Base-by-base conservation (phyloP, 2,797 vertebrate genomes). In the Enteromius thamalakanensis region DNA sequence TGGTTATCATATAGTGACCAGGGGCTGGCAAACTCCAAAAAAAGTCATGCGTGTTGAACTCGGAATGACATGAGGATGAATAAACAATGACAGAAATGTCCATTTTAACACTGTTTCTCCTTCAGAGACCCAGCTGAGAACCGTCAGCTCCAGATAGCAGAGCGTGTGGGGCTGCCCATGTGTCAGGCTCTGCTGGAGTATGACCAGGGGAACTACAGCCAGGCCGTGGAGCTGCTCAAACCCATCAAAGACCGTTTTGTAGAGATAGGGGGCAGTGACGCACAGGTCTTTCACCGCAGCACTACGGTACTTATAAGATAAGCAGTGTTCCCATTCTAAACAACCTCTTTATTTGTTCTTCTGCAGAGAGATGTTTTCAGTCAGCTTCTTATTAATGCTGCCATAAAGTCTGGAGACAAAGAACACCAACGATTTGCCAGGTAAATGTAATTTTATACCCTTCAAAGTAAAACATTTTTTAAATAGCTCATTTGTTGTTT, bases 321-420 rank as follows among this genome's bases (percentile, higher is more conserved):
- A 79, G 29, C 29, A 55, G 70, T n/a, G 65, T 76, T 29, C 85
- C 34, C 32, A 10, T 15, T 78, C 80, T 58, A 40, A 60, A 64
- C 26, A 42, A 47, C 58, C 19, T 69, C 17, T 4, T 40, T 86
- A 74, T 87, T 82, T 78, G 47, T 85, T 80, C 75, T 84, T 88
- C 91, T 91, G 19, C 93, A 99, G 98, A 97, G 97, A 88, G 98
- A 99, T 8, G 0, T 99, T 92, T 98, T 99, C 94, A 96, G 88
- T 91, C 97, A 96, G 87, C 85, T 99, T 17, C 80, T 99, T 58
- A 96, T 99, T 85, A 96, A 97, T 5, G 95, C 96, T 0, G 96
- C 97, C 81, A 88, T 99, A 78, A 97, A 95, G 85, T 97, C 96
- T 0, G 92, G 95, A 49, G 93, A 94, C 6, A 92, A 93, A 65